A percentile compares a stretch with the other conserved stretches of the same genome.
These are phyloP conservation scores for Calameuta filiformis DNA, from an alignment of 2,888 invertebrate species.

Conservation along the genomic window DNA sequence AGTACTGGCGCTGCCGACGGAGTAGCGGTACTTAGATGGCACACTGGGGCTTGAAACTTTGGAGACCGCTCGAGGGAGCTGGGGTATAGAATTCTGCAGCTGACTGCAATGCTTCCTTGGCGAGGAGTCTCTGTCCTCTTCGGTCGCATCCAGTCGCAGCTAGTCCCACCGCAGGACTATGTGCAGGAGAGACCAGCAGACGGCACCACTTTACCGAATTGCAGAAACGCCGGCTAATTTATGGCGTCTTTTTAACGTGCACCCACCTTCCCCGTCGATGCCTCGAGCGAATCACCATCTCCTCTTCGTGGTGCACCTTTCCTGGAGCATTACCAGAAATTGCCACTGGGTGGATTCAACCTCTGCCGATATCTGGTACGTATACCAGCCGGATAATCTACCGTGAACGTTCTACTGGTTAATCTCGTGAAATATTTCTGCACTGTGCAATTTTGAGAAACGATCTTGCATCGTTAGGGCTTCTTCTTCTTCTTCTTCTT, in stretches of 20 bases:
- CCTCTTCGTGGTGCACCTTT: neutral
- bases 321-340: neutral
- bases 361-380: neutral
- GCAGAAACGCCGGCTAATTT: slow-evolving; percentile 11
- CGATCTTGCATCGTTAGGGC: neutral
- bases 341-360: neutral
- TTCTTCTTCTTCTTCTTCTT: too few species aligned
- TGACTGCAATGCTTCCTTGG: neutral
- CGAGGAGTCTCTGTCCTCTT: neutral
- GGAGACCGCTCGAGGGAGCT: neutral
- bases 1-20: neutral
- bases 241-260: slow-evolving; percentile 7
- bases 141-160: neutral
- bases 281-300: neutral
- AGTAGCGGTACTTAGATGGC: neutral
- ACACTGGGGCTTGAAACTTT: neutral
- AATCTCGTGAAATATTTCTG: neutral
- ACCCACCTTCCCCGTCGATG: neutral
- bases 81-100: neutral
- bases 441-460: neutral
- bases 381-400: neutral
- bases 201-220: slow-evolving; percentile 23
- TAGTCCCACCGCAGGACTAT: neutral
- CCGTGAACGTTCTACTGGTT: neutral
- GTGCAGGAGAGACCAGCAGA: slow-evolving; percentile 1